Evolutionary conservation across 2,797 vertebrate species (phyloP).

Genomic region (Anableps anableps): DNA sequence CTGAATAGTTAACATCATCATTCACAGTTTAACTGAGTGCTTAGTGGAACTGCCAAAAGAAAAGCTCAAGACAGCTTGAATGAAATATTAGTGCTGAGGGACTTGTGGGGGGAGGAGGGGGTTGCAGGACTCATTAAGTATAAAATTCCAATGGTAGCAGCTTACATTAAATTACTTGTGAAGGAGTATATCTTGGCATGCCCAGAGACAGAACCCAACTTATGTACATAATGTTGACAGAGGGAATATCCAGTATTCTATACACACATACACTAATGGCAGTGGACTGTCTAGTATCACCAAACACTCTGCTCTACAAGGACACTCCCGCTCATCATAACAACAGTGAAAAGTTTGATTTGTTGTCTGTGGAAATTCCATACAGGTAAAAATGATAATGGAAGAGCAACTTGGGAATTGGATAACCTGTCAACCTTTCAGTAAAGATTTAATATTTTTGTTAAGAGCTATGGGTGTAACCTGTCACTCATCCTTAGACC

Average conservation of each 20-base stretch:
- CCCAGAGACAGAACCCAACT: neutral
- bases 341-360: neutral
- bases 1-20: slow-evolving; percentile 47
- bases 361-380: neutral
- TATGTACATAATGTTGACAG: slow-evolving; percentile 3
- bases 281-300: neutral
- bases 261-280: neutral
- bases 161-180: slow-evolving; percentile 62
- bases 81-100: slow-evolving; percentile 48
- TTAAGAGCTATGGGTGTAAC: neutral
- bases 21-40: slow-evolving; percentile 48
- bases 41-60: slow-evolving; percentile 27
- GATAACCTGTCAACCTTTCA: neutral
- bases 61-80: slow-evolving; percentile 36
- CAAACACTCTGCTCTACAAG: neutral
- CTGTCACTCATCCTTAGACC: no score
- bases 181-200: slow-evolving; percentile 37
- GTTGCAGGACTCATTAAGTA: slow-evolving; percentile 59
- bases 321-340: neutral
- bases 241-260: neutral
- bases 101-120: slow-evolving; percentile 23
- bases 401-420: neutral
- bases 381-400: neutral
- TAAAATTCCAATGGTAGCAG: slow-evolving; percentile 47
- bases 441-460: neutral